Evolutionary conservation across 2,113 vertebrate species (phyloP), one percentile per base, ranked within the genome.

Genomic region (Sylvia atricapilla): DNA sequence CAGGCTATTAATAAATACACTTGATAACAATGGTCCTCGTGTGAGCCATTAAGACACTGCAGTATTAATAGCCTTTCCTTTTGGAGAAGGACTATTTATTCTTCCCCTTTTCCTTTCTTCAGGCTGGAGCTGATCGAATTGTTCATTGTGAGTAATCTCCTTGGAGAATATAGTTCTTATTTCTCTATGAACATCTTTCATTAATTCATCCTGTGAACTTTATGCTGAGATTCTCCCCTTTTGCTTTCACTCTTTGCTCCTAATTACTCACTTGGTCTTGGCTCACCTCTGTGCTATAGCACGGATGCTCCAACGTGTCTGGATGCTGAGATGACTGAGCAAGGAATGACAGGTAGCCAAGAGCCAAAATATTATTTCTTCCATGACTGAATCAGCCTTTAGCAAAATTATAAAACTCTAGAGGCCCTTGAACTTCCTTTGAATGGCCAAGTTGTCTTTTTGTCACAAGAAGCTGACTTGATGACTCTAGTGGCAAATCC

Each of bases 11-110:
- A 96, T 96, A 94, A 96, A 82, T 87, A 50, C 58, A 77, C 82
- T 96, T 92, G 69, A 87, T 95, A 91, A 89, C 84, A 94, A 87
- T 55, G 64, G 84, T 93, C 83, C 86, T 93, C 59, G 7, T 95
- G 95, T 90, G 93, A 94, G 87, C 90, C 83, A 90, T 94, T 83
- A 89, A 95, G 92, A 89, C 87, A 44, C 13, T 86, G 60, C 77
- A 90, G 76, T 92, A 93, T 95, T 95, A 96, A 95, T 93, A 95
- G 86, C 88, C 73, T 96, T 97, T 95, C 80, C 74, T 94, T 95
- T 64, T 93, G 88, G 64, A 90, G 92, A 79, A 90, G 56, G 39
- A 89, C 88, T 94, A 80, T 91, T 97, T 96, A 88, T 96, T 94
- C 77, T 90, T 50, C 63, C 16, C 30, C 62, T 86, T 92, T 93